Base-by-base conservation (phyloP, 2,797 vertebrate genomes). In the Phaenicophaeus curvirostris region DNA sequence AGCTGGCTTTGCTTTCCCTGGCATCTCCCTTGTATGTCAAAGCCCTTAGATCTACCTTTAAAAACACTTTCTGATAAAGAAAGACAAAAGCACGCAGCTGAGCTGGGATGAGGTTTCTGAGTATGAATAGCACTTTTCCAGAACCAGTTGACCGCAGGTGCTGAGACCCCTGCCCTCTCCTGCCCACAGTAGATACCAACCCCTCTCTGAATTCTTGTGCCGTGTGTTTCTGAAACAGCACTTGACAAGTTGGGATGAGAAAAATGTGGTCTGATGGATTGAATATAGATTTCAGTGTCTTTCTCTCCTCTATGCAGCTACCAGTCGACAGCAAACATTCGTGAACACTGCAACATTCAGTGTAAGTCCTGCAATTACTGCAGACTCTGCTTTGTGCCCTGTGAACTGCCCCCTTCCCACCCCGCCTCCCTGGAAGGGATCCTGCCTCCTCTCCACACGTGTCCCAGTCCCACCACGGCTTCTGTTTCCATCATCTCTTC, bases 161-260 rank as follows among this genome's bases (percentile, higher is more conserved):
- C 55, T 12, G 53, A 65, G 72, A 51, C 3, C 2, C 15, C 12
- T 8, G 69, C 33, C 28, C 57, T 6, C 33, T n/a, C 27, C 48
- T 7, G 11, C 71, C 20, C 30, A 2, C 17, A 6, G 20, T 51
- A 15, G 13, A 4, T 3, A 5, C 27, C 48, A 54, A 20, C 16
- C 15, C 44, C 71, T 1, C 17, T 1, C 3, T 4, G 4, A 30
- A 5, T 4, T 15, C 66, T 8, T 3, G 13, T 9, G 23, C 3
- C n/a, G 57, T 18, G 7, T 6, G 0, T 7, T 39, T 21, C 75
- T 6, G 58, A 8, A 24, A 6, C 0, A 1, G n/a, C 58, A 20
- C 41, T 19, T 6, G 35, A 2, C 2, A 2, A 30, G 6, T 1
- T 3, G 2, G 63, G 23, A 9, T 15, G 9, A 8, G 8, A 37